Percentiles rank a stretch among this genome's conserved stretches.
These are phyloP conservation scores for Peromyscus nudipes DNA, from an alignment of 2,797 vertebrate species.

Conservation along the genomic window DNA sequence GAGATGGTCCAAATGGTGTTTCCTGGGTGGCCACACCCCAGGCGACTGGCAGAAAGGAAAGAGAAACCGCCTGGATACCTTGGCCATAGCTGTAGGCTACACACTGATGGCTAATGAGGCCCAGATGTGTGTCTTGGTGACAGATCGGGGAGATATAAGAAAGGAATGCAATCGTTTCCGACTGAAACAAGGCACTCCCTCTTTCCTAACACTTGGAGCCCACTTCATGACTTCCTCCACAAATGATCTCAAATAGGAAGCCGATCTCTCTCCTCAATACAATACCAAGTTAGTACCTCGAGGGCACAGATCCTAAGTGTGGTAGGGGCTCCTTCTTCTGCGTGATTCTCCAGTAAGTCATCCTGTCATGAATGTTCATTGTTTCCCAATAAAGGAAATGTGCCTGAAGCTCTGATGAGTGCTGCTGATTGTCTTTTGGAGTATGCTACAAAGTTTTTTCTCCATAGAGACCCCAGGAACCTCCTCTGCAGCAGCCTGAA, in stretches of 20 bases:
- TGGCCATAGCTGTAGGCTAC: not conserved
- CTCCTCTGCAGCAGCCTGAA: not conserved
- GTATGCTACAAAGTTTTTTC: constrained; percentile 47
- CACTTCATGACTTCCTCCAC: constrained; percentile 78
- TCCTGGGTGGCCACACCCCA: constrained; percentile 13
- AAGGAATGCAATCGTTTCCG: constrained; percentile 73
- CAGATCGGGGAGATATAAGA: constrained; percentile 73
- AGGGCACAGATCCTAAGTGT: constrained; percentile 81
- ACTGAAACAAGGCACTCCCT: constrained; percentile 48
- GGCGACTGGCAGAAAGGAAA: not conserved
- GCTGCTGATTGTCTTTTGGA: constrained; percentile 57
- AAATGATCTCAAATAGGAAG: constrained; percentile 65
- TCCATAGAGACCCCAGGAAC: not conserved
- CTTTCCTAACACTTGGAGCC: constrained; percentile 74
- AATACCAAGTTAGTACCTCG: constrained; percentile 76
- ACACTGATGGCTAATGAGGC: constrained; percentile 60
- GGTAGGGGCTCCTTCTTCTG: constrained; percentile 75
- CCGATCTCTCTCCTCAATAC: constrained; percentile 71
- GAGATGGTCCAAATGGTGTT: not conserved
- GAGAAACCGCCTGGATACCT: not conserved
- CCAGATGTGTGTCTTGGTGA: not conserved
- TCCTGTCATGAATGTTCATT: constrained; percentile 65
- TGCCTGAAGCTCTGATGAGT: constrained; percentile 6
- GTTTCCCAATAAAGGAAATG: constrained; percentile 51
- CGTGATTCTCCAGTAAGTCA: constrained; percentile 71